Base-by-base conservation (phyloP, 2,113 vertebrate species). In the Grammomys dolichurus region DNA sequence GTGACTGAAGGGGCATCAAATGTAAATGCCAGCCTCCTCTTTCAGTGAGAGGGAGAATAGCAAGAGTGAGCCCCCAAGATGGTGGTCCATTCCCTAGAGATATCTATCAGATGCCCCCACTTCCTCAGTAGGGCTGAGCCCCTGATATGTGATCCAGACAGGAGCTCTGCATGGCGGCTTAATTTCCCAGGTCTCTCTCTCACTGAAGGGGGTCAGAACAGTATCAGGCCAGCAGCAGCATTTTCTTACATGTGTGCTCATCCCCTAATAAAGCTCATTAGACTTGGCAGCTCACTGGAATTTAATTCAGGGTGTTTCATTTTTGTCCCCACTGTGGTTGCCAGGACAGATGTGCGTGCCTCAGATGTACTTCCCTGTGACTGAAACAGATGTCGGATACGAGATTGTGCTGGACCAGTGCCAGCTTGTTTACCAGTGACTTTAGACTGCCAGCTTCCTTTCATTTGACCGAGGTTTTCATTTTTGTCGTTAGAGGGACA, bases 261-360 rank as follows among this genome's bases (percentile, higher is more conserved):
- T 82, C 26, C 24, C 0, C 97, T 96, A 96, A 97, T 96, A 75
- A 87, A 7, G 36, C 87, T 95, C 77, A 95, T 96, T 96, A 96
- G 86, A 87, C 82, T 43, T 77, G 46, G 46, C 26, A 72, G 82
- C 89, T 95, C 94, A 60, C 92, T 87, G 36, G 0, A 40, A 89
- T 96, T 82, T 94, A 96, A 95, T 94, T 97, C 82, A 76, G 73
- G 72, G 63, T 75, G 4, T 94, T 97, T 86, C 89, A 81, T 95
- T 89, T 87, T 48, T 90, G 13, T 75, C 93, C 56, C 86, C 78
- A 14, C 43, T 70, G 22, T 51, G 19, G 77, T 80, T 96, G 82
- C 86, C 58, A 78, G 75, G 95, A 96, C 96, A 98, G 93, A 96
- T 93, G 96, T 91, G 90, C 72, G 43, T 33, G 70, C 67, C 89